These are phyloP conservation scores for Characodon lateralis DNA, from an alignment of 2,797 vertebrate species.

Conservation along the genomic window DNA sequence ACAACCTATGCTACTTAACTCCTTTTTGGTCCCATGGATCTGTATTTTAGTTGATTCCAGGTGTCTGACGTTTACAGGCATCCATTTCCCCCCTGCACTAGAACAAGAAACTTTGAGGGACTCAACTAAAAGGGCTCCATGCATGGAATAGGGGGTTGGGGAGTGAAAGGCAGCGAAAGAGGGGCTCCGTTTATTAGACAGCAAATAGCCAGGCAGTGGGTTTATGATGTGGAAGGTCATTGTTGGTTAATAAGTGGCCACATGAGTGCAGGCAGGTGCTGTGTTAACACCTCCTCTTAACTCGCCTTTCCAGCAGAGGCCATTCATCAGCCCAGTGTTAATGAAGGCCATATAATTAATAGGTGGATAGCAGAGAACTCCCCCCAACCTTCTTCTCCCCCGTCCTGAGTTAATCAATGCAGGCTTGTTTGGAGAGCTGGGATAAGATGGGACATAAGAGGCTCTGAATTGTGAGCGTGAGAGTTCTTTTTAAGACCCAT, in stretches of 20 bases:
- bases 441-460: conserved; percentile 63
- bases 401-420: conserved; percentile 77
- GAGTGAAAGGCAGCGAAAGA: conserved; percentile 31
- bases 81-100: conserved; percentile 62
- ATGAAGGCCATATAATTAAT: conserved; percentile 84
- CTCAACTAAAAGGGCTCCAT: conserved; percentile 63
- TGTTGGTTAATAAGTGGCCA: conserved; percentile 88
- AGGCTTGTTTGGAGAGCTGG: conserved; percentile 79
- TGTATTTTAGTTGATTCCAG: conserved; percentile 81
- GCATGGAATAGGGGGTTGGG: conserved; percentile 37
- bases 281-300: conserved; percentile 87
- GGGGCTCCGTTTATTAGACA: conserved; percentile 83
- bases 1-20: conserved; percentile 72
- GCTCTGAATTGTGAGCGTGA: conserved; percentile 46
- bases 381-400: conserved; percentile 31
- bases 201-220: conserved; percentile 82
- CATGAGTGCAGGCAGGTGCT: conserved; percentile 86
- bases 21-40: conserved; percentile 70
- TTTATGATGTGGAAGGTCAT: conserved; percentile 88
- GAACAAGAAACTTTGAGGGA: conserved; percentile 81
- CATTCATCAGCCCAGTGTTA: conserved; percentile 83
- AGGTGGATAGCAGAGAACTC: conserved; percentile 78
- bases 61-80: conserved; percentile 79
- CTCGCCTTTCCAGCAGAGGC: conserved; percentile 75
- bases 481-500: conserved; percentile 49